phyloP scores from a whole-genome alignment of 1,140 invertebrate genomes.

The Teleogryllus occipitalis region DNA sequence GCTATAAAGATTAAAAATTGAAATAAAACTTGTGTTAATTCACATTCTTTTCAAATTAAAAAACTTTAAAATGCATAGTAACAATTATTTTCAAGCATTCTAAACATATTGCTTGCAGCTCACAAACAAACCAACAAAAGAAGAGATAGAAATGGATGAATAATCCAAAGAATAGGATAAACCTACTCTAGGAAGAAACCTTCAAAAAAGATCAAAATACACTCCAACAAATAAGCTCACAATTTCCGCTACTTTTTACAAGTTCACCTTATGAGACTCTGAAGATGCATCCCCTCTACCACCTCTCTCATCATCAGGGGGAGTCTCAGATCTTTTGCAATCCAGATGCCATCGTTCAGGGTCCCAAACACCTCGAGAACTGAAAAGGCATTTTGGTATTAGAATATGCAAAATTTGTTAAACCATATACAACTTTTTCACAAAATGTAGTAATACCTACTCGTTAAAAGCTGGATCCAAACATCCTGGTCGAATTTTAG shows the following conservation, averaged over 20 bases:
- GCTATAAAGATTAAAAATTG: constrained; percentile 24
- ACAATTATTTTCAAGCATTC: too few species aligned
- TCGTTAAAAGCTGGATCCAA: constrained; percentile 48
- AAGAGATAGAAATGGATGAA: too few species aligned
- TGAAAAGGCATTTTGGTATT: constrained; percentile 25
- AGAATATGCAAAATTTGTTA: constrained; percentile 8
- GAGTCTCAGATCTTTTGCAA: constrained; percentile 48
- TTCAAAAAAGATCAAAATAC: too few species aligned
- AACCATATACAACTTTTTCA: too few species aligned
- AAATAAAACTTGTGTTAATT: not conserved
- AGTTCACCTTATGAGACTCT: constrained; percentile 18
- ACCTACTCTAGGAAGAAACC: too few species aligned
- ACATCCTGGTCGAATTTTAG: constrained; percentile 47
- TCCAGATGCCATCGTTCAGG: constrained; percentile 50
- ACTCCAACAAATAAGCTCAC: too few species aligned
- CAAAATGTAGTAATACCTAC: constrained; percentile 32
- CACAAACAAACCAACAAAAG: too few species aligned
- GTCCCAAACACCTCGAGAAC: constrained; percentile 49
- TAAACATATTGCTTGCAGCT: too few species aligned
- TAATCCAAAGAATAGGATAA: too few species aligned
- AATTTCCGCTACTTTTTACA: too few species aligned
- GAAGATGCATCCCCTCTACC: constrained; percentile 31
- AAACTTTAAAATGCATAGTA: too few species aligned
- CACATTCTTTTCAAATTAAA: too few species aligned
- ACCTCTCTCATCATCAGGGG: constrained; percentile 46